phyloP scores from a whole-genome alignment of 2,888 invertebrate species.

The Erebia palarica region DNA sequence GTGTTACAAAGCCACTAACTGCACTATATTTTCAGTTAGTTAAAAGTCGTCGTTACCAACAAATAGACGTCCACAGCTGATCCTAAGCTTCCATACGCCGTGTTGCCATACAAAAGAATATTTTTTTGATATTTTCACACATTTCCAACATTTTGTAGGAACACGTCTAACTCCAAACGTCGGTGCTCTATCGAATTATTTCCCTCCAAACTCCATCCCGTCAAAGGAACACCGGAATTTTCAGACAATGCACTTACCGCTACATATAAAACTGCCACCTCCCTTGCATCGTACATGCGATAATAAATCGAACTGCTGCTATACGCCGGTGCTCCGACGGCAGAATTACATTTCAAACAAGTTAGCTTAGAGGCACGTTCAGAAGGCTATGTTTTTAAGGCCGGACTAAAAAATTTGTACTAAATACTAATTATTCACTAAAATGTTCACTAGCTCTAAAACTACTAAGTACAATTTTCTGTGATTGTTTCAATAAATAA shows the following conservation, averaged over 20 bases:
- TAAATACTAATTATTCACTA: too few species aligned
- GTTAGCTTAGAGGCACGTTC: conserved; percentile 31
- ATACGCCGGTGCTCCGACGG: conserved; percentile 31
- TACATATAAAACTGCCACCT: conserved; percentile 34
- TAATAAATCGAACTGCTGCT: conserved; percentile 27
- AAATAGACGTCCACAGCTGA: too few species aligned
- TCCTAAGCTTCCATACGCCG: too few species aligned
- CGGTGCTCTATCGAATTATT: conserved; percentile 11
- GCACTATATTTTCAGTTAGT: too few species aligned
- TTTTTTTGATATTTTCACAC: neutral
- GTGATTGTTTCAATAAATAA: too few species aligned
- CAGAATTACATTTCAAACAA: conserved; percentile 42
- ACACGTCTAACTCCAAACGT: conserved; percentile 10
- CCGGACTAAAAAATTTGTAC: neutral
- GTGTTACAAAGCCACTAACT: too few species aligned
- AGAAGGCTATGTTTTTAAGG: neutral
- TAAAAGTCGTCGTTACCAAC: too few species aligned
- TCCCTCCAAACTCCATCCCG: conserved; percentile 6
- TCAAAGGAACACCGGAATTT: conserved; percentile 21
- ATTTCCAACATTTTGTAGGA: neutral
- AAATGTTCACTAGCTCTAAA: too few species aligned
- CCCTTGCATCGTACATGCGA: conserved; percentile 22
- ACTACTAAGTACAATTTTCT: too few species aligned
- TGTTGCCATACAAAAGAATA: too few species aligned
- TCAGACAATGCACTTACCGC: conserved; percentile 18